Base-by-base conservation (phyloP, 1,140 invertebrate species). In the Popillia japonica region DNA sequence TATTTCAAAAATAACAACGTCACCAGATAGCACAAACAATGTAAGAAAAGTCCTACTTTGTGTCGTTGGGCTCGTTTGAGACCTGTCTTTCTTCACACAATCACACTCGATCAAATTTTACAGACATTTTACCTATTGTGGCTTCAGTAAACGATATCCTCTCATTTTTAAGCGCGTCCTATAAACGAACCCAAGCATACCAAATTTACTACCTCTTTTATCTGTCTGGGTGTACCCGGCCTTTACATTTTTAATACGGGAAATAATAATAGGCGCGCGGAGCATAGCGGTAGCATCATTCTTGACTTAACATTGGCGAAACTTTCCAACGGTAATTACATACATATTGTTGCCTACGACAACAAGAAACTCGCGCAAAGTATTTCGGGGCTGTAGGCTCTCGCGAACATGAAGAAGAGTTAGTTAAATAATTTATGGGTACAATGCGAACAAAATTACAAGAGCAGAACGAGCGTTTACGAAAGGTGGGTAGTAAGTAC, bases 391-490 rank as follows among this genome's bases (percentile, higher is more conserved):
- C 48, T 14, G 48, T 17, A 55, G 14, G 14, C 14, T 44, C 42
- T 44, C 48, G 11, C 14, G 6, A 17, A 34, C 27, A 55, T 17
- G 48, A 55, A 55, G 48, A 55, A 17, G 48, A 55, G 48, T 55
- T 55, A 55, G 48, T 55, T 55, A 55, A 55, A 55, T 55, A 55
- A 55, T 55, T 55, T 55, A 55, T 55, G 14, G 48, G 48, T 17
- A 55, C 48, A 55, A 55, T 55, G 48, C 48, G 48, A n/a, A n/a
- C 48, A n/a, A 55, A 55, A 55, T 55, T 55, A 55, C 48, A 55
- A 55, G 48, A 14, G 9, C 6, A 55, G 48, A 55, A 55, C 48
- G 17, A 6, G 48, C 48, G n/a, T 55, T n/a, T 55, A 55, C 48
- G 27, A 55, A 55, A 55, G 48, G 48, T 55, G 48, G 48, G n/a